phyloP scores from a whole-genome alignment of 2,888 invertebrate species.

The Ophion slaviceki region DNA sequence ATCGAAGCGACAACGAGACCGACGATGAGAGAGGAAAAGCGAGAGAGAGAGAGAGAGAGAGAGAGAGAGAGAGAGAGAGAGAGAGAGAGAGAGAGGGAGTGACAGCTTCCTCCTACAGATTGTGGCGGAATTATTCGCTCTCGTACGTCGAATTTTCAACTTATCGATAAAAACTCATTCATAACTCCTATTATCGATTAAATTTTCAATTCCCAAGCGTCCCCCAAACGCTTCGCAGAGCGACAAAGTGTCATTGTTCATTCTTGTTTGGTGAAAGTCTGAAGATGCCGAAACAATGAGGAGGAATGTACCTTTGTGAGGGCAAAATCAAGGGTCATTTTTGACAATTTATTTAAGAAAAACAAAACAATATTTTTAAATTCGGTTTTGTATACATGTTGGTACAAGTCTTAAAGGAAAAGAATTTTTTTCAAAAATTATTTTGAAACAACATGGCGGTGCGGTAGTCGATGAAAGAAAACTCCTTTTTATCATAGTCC shows the following conservation, averaged over 20 bases:
- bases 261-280: not conserved
- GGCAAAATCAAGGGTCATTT: no score
- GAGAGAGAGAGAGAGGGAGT: not conserved
- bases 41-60: not conserved
- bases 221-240: not conserved
- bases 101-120: not conserved
- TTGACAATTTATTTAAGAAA: no score
- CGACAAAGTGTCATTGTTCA: not conserved
- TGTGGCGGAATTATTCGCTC: not conserved
- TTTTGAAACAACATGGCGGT: no score
- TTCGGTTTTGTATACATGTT: no score
- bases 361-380: no score
- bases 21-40: constrained; percentile 32
- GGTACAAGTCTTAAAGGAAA: no score
- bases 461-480: no score
- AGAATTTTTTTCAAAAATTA: not conserved
- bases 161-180: constrained; percentile 5
- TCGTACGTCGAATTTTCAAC: constrained; percentile 15
- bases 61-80: not conserved
- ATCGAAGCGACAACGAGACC: constrained; percentile 34
- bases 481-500: not conserved
- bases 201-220: not conserved
- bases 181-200: not conserved
- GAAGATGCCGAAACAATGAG: not conserved
- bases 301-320: no score